A percentile compares a stretch with the other conserved stretches of the same genome.
These are phyloP conservation scores for Trididemnum nubilum DNA, from an alignment of 23 tunicate species.

Conservation along the genomic window DNA sequence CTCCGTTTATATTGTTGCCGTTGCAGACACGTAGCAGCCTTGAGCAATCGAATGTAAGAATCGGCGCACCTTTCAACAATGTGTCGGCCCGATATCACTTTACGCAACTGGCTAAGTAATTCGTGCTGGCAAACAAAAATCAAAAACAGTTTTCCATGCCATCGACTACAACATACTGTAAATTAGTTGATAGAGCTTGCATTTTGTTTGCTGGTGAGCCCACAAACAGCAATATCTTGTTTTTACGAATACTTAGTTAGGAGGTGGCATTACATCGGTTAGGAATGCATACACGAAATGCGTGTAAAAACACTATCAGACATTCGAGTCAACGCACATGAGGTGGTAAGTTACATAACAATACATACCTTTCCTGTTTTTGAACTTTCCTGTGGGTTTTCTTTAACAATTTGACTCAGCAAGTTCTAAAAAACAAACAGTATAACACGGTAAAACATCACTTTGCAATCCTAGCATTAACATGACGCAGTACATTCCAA, in stretches of 20 bases:
- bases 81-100: constrained; percentile 52
- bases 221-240: too few species aligned
- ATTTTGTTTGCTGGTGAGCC: background rate
- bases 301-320: too few species aligned
- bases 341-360: background rate
- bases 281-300: too few species aligned
- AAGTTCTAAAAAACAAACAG: too few species aligned
- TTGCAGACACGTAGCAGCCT: constrained; percentile 76
- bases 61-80: constrained; percentile 61
- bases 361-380: constrained; percentile 33
- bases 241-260: too few species aligned
- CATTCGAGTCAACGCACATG: too few species aligned
- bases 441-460: too few species aligned
- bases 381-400: constrained; percentile 6
- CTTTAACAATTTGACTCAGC: constrained; percentile 1
- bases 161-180: background rate
- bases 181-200: background rate
- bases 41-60: constrained; percentile 63
- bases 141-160: too few species aligned
- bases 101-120: constrained; percentile 44
- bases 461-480: too few species aligned
- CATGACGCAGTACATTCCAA: too few species aligned
- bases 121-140: constrained; percentile 59
- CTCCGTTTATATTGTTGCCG: constrained; percentile 15
- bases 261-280: too few species aligned